Percentiles rank a stretch among this genome's conserved stretches.
These are phyloP conservation scores for Hecatera dysodea DNA, from an alignment of 2,888 invertebrate species.

Conservation along the genomic window DNA sequence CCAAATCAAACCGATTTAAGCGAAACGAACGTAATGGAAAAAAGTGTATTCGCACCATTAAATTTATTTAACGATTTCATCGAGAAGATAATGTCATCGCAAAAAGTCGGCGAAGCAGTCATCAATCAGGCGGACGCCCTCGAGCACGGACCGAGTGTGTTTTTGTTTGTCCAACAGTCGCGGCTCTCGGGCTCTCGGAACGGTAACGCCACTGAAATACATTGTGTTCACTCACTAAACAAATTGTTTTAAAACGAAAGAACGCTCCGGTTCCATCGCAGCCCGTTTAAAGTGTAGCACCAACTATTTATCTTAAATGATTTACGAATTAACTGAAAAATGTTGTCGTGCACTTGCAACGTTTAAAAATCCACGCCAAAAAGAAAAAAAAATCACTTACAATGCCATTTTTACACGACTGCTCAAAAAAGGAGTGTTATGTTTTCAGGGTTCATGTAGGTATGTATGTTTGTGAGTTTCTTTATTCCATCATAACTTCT, in stretches of 20 bases:
- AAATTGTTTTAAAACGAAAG: slow-evolving; percentile 60
- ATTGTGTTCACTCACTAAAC: slow-evolving; percentile 58
- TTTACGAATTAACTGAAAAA: slow-evolving; percentile 16
- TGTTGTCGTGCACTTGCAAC: slow-evolving; percentile 2
- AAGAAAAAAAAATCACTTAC: background rate
- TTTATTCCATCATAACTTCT: too few species aligned
- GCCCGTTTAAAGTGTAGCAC: slow-evolving; percentile 38
- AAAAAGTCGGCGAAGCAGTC: slow-evolving; percentile 70
- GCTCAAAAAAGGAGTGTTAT: too few species aligned
- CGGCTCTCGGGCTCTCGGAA: slow-evolving; percentile 39
- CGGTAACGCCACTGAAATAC: slow-evolving; percentile 54
- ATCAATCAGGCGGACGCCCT: slow-evolving; percentile 74
- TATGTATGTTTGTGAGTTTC: too few species aligned
- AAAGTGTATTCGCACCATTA: slow-evolving; percentile 69
- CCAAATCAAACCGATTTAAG: slow-evolving; percentile 53
- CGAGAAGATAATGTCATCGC: slow-evolving; percentile 74
- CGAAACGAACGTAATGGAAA: slow-evolving; percentile 65
- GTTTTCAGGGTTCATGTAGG: too few species aligned
- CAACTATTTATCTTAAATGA: slow-evolving; percentile 37
- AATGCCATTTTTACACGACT: background rate
- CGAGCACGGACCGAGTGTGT: slow-evolving; percentile 64
- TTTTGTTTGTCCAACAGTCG: slow-evolving; percentile 72
- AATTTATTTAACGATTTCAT: slow-evolving; percentile 71
- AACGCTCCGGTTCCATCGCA: slow-evolving; percentile 24
- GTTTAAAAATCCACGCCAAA: background rate